Evolutionary conservation across 2,888 invertebrate species (phyloP).

Genomic region (Ramazzottius varieornatus): DNA sequence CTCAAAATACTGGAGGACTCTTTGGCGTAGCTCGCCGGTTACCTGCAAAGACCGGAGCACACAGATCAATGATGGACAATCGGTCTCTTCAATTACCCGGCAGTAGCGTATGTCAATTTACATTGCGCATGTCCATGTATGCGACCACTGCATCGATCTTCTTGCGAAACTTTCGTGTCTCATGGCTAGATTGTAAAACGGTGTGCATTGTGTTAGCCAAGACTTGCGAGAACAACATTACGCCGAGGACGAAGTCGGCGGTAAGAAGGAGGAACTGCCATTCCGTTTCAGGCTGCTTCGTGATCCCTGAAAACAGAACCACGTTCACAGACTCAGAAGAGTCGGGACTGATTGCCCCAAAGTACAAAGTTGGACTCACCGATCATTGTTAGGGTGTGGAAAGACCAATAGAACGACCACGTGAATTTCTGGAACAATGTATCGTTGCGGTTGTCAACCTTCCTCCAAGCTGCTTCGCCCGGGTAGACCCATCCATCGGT

Average conservation of each 20-base stretch:
- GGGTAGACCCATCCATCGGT: neutral
- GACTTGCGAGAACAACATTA: neutral
- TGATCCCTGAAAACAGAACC: too few relatives aligned
- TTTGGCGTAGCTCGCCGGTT: slow-evolving; percentile 22
- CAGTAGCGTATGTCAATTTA: too few relatives aligned
- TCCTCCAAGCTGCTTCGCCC: neutral
- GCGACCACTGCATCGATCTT: neutral
- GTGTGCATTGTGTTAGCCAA: neutral
- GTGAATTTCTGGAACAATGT: neutral
- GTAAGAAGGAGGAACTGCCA: neutral
- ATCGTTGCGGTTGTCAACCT: neutral
- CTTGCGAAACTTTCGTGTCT: neutral
- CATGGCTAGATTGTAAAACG: neutral
- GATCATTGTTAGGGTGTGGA: neutral
- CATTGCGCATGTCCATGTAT: slow-evolving; percentile 28
- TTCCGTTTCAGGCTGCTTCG: neutral
- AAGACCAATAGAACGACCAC: neutral
- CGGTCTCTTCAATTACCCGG: too few relatives aligned
- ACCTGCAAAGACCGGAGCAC: too few relatives aligned
- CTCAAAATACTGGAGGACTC: slow-evolving; percentile 30
- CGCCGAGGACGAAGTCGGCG: neutral
- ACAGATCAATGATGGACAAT: neutral
- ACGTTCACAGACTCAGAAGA: neutral
- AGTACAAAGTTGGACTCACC: neutral
- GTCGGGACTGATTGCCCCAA: neutral